Evolutionary conservation across 2,888 invertebrate species (phyloP).

Genomic region (Minunthozetes semirufus): DNA sequence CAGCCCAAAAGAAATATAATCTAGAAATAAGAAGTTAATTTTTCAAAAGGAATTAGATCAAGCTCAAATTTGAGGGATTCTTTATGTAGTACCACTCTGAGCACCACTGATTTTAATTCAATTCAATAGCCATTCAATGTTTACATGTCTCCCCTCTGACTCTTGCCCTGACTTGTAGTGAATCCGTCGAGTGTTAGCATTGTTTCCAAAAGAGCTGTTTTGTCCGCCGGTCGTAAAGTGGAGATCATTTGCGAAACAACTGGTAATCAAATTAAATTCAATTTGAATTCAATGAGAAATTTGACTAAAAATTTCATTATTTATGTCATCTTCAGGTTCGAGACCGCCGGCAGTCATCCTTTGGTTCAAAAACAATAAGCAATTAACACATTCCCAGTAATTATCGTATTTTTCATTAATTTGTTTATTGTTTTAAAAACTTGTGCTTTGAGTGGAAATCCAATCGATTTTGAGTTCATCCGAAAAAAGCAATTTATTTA

Average conservation of each 20-base stretch:
- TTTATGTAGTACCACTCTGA: too few relatives aligned
- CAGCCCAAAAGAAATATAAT: too few relatives aligned
- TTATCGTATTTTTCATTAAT: background rate
- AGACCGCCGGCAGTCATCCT: conserved; percentile 28
- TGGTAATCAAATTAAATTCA: background rate
- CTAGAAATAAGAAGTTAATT: too few relatives aligned
- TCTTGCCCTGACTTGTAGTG: background rate
- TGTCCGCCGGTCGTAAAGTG: conserved; percentile 36
- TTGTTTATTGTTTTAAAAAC: background rate
- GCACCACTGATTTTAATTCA: too few relatives aligned
- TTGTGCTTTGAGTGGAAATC: background rate
- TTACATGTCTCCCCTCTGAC: background rate
- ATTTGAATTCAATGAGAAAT: background rate
- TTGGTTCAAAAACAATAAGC: conserved; percentile 32
- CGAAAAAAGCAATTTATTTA: too few relatives aligned
- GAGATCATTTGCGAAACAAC: conserved; percentile 31
- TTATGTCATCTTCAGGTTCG: background rate
- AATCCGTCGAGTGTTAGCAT: conserved; percentile 13
- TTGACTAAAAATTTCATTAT: background rate
- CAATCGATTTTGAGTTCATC: too few relatives aligned
- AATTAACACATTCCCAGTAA: conserved; percentile 30
- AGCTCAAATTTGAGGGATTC: too few relatives aligned
- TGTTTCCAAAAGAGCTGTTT: background rate
- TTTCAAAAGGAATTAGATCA: too few relatives aligned
- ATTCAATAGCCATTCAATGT: background rate